Base-by-base conservation (phyloP, 2,797 vertebrate genomes). In the Loris lydekkerianus region DNA sequence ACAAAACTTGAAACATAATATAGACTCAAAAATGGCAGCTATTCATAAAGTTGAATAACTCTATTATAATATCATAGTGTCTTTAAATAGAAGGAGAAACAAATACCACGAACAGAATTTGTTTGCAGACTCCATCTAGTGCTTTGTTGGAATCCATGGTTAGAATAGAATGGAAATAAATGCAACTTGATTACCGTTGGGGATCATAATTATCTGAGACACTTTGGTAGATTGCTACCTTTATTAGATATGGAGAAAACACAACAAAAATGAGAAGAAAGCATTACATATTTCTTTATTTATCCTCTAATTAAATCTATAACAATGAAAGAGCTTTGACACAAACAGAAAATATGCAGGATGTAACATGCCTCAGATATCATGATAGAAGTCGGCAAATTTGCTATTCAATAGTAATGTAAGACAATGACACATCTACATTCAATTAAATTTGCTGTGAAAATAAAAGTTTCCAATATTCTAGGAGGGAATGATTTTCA, bases 341-440 rank as follows among this genome's bases (percentile, higher is more conserved):
- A 60, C 21, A 4, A 40, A 65, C 2, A 37, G 49, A 75, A 34
- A 87, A 17, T 49, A 58, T 15, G 21, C 1, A 78, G 49, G 37
- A 87, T 60, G 5, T 25, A 85, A 46, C 7, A 46, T 13, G 5
- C 2, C 1, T 86, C 27, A 81, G 27, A 53, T 60, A 75, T 14
- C 14, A 85, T 78, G 72, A 67, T 17, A 77, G 5, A 87, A 95
- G 27, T 31, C 7, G 67, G 27, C 18, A 94, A 10, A 46, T 69
- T 81, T 93, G 37, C 86, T 86, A 85, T 31, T 56, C 78, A 82
- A 83, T 73, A 87, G 70, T 87, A 86, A 61, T 75, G 18, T 75
- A 34, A n/a, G 80, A 85, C 20, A 75, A 73, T 60, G 29, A 87
- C 80, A 76, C 77, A 80, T 78, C 8, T 70, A 46, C 65, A 49